Percentiles rank a stretch among this genome's conserved stretches.
Conservation (phyloP, 2,888 invertebrate species). For the Thymelicus lineola region DNA sequence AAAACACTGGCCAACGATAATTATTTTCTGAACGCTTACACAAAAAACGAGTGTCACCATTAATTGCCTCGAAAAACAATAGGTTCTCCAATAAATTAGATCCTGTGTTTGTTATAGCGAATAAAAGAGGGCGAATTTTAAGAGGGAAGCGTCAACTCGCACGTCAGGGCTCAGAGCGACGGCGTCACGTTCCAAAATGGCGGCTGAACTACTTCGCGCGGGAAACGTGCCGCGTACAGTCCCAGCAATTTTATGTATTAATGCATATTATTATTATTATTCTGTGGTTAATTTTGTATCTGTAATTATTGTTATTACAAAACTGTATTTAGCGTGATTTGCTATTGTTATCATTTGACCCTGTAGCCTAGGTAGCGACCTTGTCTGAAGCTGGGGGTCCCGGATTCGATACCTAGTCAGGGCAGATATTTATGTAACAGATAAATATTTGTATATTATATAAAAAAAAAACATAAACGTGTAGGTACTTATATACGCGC, state of each 20-base stretch:
- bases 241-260: neutral
- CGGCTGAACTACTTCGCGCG: conserved; percentile 67
- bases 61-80: conserved; percentile 64
- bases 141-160: conserved; percentile 68
- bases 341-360: too few species aligned
- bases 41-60: conserved; percentile 54
- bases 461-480: too few species aligned
- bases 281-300: too few species aligned
- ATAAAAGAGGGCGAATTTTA: conserved; percentile 74
- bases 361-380: too few species aligned
- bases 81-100: conserved; percentile 68
- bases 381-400: too few species aligned
- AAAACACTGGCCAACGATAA: conserved; percentile 2
- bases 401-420: too few species aligned
- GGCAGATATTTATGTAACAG: too few species aligned
- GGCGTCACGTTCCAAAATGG: conserved; percentile 78
- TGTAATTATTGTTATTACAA: neutral
- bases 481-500: too few species aligned
- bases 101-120: conserved; percentile 58
- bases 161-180: conserved; percentile 49
- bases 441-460: too few species aligned
- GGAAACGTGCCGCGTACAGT: conserved; percentile 66
- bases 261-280: too few species aligned
- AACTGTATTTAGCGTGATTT: too few species aligned
- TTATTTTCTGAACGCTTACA: conserved; percentile 15